phyloP scores from a whole-genome alignment of 1,140 invertebrate genomes.

The Centruroides sculpturatus region DNA sequence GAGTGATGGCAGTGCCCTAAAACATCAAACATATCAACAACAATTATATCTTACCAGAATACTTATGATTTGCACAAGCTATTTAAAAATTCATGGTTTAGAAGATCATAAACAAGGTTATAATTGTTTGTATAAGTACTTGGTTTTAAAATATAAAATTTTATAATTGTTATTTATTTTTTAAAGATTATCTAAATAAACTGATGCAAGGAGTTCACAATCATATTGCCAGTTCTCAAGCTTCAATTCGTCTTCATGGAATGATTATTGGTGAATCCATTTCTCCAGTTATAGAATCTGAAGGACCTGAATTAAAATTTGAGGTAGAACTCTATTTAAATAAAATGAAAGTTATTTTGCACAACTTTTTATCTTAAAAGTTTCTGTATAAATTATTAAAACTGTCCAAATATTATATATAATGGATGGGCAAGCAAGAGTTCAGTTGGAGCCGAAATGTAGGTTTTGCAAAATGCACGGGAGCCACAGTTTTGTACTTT shows the following conservation, averaged over 20 bases:
- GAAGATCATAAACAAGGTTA: slow-evolving; percentile 25
- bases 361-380: too few species aligned
- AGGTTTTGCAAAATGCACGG: too few species aligned
- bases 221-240: slow-evolving; percentile 53
- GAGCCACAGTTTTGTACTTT: too few species aligned
- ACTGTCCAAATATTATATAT: too few species aligned
- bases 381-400: too few species aligned
- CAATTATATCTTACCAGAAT: slow-evolving; percentile 60
- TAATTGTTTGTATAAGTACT: slow-evolving; percentile 17
- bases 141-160: too few species aligned
- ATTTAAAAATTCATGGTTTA: slow-evolving; percentile 31
- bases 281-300: slow-evolving; percentile 37
- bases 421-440: too few species aligned
- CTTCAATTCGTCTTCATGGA: slow-evolving; percentile 48
- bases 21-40: slow-evolving; percentile 52
- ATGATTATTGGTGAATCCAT: slow-evolving; percentile 66
- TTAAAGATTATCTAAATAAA: slow-evolving; percentile 22
- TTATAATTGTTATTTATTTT: too few species aligned
- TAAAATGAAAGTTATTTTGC: too few species aligned
- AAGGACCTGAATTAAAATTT: slow-evolving; percentile 28
- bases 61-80: slow-evolving; percentile 46
- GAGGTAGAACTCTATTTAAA: not conserved
- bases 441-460: too few species aligned
- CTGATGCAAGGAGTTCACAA: slow-evolving; percentile 50
- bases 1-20: slow-evolving; percentile 51